Conservation (phyloP, 2,888 invertebrate genomes). For the Acanthosoma haemorrhoidale region DNA sequence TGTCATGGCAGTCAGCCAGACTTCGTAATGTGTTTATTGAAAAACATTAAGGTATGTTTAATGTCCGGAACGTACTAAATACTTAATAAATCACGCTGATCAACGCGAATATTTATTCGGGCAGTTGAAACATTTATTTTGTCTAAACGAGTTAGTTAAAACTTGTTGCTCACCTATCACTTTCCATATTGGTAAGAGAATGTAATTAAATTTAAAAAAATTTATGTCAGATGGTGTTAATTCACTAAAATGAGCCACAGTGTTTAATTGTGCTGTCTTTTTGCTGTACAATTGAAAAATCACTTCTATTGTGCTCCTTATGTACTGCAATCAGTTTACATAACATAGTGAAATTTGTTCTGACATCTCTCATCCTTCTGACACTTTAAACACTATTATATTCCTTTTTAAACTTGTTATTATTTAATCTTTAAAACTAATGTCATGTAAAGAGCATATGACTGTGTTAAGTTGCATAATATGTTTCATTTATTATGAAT, state of each 20-base stretch:
- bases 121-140: not conserved
- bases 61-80: constrained; percentile 13
- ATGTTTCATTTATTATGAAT: not conserved
- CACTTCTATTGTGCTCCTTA: not conserved
- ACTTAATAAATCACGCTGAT: not conserved
- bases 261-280: not conserved
- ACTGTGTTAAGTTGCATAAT: constrained; percentile 6
- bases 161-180: constrained; percentile 30
- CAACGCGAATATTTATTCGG: not conserved
- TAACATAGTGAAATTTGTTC: constrained; percentile 23
- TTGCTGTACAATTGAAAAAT: not conserved
- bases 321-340: constrained; percentile 14
- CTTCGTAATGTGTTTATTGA: constrained; percentile 41
- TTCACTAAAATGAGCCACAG: not conserved
- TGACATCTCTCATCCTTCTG: not conserved
- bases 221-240: not conserved
- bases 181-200: constrained; percentile 27
- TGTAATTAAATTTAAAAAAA: constrained; percentile 11
- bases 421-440: not conserved
- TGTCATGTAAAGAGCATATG: constrained; percentile 8
- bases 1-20: constrained; percentile 42
- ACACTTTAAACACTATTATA: not conserved
- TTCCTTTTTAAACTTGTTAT: not conserved
- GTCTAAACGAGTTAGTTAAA: constrained; percentile 3
- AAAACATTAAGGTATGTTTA: constrained; percentile 38